phyloP scores from a whole-genome alignment of 2,797 vertebrate species.

The Galaxias olidus region DNA sequence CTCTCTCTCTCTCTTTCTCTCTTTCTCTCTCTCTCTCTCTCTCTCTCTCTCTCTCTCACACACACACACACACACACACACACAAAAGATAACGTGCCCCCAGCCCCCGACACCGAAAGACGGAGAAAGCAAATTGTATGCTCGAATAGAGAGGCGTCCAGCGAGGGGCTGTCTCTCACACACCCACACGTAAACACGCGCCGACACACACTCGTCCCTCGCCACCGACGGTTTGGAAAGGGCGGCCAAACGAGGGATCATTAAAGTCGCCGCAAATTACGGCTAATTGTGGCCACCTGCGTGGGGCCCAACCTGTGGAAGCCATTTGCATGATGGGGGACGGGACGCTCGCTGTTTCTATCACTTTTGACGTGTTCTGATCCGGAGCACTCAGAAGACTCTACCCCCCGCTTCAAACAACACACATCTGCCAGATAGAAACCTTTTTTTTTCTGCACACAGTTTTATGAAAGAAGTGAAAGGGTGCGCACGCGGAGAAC shows the following conservation, averaged over 20 bases:
- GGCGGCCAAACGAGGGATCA: constrained; percentile 76
- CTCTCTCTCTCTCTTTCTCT: too few species aligned
- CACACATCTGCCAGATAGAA: too few species aligned
- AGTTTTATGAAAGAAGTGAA: too few species aligned
- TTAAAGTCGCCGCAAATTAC: constrained; percentile 79
- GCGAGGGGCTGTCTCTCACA: not conserved
- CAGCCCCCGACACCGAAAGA: too few species aligned
- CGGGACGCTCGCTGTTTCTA: constrained; percentile 5
- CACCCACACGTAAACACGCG: constrained; percentile 2
- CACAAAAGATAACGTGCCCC: too few species aligned
- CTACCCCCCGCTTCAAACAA: too few species aligned
- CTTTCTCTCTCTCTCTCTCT: too few species aligned
- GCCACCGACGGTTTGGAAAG: constrained; percentile 60
- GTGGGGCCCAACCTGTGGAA: constrained; percentile 76
- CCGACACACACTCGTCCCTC: constrained; percentile 41
- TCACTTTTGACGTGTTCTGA: not conserved
- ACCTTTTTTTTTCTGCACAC: too few species aligned
- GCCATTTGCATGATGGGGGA: constrained; percentile 71
- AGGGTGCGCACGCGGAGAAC: constrained; percentile 19
- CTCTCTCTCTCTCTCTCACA: too few species aligned
- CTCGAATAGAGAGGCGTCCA: constrained; percentile 9
- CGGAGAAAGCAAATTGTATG: too few species aligned
- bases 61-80: too few species aligned
- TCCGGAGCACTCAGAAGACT: not conserved
- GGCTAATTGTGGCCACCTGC: constrained; percentile 86